Conservation (phyloP, 2,797 vertebrate species). For the Spinus olivaceus region DNA sequence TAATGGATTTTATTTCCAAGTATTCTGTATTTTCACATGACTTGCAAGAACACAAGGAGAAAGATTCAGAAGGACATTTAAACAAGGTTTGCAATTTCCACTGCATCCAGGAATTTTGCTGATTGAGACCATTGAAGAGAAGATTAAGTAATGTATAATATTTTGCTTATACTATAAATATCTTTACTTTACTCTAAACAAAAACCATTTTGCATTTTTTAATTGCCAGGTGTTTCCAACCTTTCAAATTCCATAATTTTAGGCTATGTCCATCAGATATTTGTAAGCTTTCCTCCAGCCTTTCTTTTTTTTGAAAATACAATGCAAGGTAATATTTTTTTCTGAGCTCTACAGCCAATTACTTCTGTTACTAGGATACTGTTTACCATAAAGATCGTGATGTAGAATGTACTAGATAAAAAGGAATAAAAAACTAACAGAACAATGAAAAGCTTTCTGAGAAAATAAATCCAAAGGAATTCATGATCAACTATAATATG, state of each 20-base stretch:
- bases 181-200: background rate
- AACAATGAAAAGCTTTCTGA: background rate
- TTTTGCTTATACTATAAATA: background rate
- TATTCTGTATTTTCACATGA: background rate
- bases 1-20: background rate
- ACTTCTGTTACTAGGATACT: slow-evolving; percentile 43
- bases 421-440: background rate
- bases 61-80: background rate
- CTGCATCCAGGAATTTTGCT: background rate
- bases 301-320: background rate
- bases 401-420: background rate
- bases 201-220: background rate
- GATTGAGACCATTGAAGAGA: background rate
- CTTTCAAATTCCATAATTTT: background rate
- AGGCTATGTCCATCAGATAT: background rate
- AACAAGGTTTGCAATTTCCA: background rate
- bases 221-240: background rate
- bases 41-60: background rate
- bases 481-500: background rate
- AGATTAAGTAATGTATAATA: background rate
- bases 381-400: slow-evolving; percentile 18
- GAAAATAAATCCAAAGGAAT: background rate
- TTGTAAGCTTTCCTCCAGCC: background rate
- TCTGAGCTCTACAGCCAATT: background rate
- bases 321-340: background rate